phyloP scores from a whole-genome alignment of 2,888 invertebrate species.

The Clanis bilineata region DNA sequence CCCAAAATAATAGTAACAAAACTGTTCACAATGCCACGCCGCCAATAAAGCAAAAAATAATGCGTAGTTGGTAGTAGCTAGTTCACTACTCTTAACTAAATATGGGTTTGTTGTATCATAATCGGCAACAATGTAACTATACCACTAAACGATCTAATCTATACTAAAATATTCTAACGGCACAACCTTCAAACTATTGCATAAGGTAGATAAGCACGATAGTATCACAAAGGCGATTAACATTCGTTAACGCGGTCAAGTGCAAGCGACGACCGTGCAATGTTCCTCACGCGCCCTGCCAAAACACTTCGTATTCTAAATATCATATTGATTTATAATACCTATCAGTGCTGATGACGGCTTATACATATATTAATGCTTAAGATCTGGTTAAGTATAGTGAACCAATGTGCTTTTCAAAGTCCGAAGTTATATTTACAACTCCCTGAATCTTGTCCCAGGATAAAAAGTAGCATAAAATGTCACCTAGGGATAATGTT shows the following conservation, averaged over 20 bases:
- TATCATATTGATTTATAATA: slow-evolving; percentile 2
- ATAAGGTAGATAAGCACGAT: neutral
- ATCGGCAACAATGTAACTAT: neutral
- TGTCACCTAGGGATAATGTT: too few species aligned
- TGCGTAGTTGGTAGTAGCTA: too few species aligned
- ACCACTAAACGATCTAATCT: neutral
- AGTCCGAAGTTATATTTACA: too few species aligned
- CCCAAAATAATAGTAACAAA: too few species aligned
- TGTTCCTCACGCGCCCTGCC: neutral
- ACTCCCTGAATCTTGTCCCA: too few species aligned
- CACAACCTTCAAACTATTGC: neutral
- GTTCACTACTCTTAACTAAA: too few species aligned
- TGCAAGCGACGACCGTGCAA: neutral
- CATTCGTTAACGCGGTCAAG: slow-evolving; percentile 11
- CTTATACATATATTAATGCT: neutral
- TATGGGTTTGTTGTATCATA: too few species aligned
- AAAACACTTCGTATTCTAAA: neutral
- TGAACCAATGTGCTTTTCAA: neutral
- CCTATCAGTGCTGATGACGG: too few species aligned
- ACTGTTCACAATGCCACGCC: too few species aligned
- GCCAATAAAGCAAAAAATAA: too few species aligned
- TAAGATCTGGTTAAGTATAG: neutral
- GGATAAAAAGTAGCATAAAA: too few species aligned
- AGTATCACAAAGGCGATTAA: neutral
- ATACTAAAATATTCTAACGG: neutral